Percentiles rank a stretch among this genome's conserved stretches.
phyloP scores from a whole-genome alignment of 1,140 invertebrate genomes.

The Megalonaias nervosa region DNA sequence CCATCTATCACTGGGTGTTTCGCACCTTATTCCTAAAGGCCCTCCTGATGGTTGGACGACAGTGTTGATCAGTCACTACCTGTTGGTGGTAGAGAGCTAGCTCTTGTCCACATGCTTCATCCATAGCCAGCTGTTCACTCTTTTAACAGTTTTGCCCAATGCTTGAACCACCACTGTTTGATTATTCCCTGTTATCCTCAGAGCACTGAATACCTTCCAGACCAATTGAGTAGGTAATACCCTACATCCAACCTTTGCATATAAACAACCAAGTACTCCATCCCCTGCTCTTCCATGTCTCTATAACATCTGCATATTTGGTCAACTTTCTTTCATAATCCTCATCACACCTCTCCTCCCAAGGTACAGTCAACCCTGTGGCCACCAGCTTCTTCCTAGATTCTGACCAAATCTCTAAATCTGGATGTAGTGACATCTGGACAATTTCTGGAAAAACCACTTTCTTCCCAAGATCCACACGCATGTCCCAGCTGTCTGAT shows the following conservation, averaged over 20 bases:
- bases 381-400: no score
- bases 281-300: no score
- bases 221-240: slow-evolving; percentile 1
- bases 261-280: background rate
- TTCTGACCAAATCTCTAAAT: no score
- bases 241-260: slow-evolving; percentile 5
- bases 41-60: slow-evolving; percentile 4
- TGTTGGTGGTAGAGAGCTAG: no score
- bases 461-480: background rate
- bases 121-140: slow-evolving; percentile 11
- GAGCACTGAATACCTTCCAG: background rate
- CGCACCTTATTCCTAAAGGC: no score
- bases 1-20: no score
- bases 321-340: no score
- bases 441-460: background rate
- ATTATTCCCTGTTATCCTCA: background rate
- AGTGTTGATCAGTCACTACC: slow-evolving; percentile 21
- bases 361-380: no score
- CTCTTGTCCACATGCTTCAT: background rate
- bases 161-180: background rate
- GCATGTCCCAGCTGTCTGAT: background rate
- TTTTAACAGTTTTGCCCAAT: slow-evolving; percentile 2
- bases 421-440: background rate
- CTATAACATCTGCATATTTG: no score
- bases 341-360: no score